Evolutionary conservation across 2,888 invertebrate species (phyloP), one percentile per base, ranked within the genome.

Genomic region (Hemithea aestivaria): DNA sequence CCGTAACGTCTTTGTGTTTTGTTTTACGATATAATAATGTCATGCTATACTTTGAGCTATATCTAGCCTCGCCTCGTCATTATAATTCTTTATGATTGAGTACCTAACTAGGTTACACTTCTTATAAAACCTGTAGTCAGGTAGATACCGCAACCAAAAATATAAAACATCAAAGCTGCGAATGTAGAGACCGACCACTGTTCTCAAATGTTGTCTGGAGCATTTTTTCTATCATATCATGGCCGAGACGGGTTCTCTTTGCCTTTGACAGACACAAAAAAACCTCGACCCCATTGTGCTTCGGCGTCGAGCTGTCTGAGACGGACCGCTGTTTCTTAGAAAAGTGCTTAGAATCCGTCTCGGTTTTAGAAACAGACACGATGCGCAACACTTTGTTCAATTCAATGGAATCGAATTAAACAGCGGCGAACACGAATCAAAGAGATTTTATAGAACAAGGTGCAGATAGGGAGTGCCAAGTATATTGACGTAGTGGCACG

Each of bases 261-360:
- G 66, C 69, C 66, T 71, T 63, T 57, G 52, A 63, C 44, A 51
- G 60, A 61, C 63, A 71, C 66, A 76, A 76, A 82, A 66, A 72
- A 82, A 82, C 67, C 64, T 58, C 56, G 66, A 62, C 56, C 56
- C 79, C 66, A 79, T 84, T 84, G 83, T 84, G 66, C 58, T 65
- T 53, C 58, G 76, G 84, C 85, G 85, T 72, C 85, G 81, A 69
- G 83, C 85, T 67, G 85, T 85, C 85, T 85, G 83, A 69, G 59
- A 47, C 66, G 62, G 51, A 56, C 68, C 68, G 70, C 62, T 62
- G 71, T 57, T 84, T 83, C 83, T 76, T 44, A 77, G 83, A 82
- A 81, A 65, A 60, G 61, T 45, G 58, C 55, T 57, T 56, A 38
- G 42, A 45, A 54, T 53, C 53, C 40, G 57, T 53, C 56, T 54